Percentiles rank a stretch among this genome's conserved stretches.
phyloP scores from a whole-genome alignment of 2,888 invertebrate genomes.

The Carterocephalus palaemon region DNA sequence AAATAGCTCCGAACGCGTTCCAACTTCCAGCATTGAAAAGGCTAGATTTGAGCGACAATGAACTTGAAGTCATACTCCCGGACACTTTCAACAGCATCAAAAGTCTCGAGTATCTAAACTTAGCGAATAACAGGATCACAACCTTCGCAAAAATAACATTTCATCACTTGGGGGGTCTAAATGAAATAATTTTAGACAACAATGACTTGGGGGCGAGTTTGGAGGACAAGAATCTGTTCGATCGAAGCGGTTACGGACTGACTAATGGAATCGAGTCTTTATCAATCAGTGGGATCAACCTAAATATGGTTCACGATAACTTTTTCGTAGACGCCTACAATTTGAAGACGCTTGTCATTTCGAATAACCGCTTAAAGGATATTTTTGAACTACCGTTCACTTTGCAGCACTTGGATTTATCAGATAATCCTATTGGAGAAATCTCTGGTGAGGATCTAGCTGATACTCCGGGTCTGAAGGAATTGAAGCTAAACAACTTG shows the following conservation, averaged over 20 bases:
- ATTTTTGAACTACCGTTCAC: conserved; percentile 79
- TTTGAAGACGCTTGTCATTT: conserved; percentile 63
- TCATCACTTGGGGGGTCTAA: conserved; percentile 55
- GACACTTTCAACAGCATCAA: conserved; percentile 55
- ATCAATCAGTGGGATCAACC: conserved; percentile 53
- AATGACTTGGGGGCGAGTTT: conserved; percentile 62
- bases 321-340: conserved; percentile 68
- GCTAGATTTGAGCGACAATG: conserved; percentile 65
- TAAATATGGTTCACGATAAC: conserved; percentile 54
- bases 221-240: conserved; percentile 52
- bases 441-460: conserved; percentile 70
- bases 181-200: conserved; percentile 63
- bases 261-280: conserved; percentile 53
- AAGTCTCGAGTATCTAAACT: conserved; percentile 63
- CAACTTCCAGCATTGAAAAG: conserved; percentile 51
- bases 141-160: conserved; percentile 58
- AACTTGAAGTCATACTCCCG: conserved; percentile 52
- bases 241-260: conserved; percentile 57
- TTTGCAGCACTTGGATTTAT: conserved; percentile 80
- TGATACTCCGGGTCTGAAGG: conserved; percentile 72
- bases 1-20: conserved; percentile 49
- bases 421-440: conserved; percentile 76
- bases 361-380: conserved; percentile 74
- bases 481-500: conserved; percentile 78
- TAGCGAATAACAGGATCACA: conserved; percentile 64